A percentile compares a stretch with the other conserved stretches of the same genome.
phyloP scores from a whole-genome alignment of 2,113 vertebrate species.

The Oceanodroma tethys region DNA sequence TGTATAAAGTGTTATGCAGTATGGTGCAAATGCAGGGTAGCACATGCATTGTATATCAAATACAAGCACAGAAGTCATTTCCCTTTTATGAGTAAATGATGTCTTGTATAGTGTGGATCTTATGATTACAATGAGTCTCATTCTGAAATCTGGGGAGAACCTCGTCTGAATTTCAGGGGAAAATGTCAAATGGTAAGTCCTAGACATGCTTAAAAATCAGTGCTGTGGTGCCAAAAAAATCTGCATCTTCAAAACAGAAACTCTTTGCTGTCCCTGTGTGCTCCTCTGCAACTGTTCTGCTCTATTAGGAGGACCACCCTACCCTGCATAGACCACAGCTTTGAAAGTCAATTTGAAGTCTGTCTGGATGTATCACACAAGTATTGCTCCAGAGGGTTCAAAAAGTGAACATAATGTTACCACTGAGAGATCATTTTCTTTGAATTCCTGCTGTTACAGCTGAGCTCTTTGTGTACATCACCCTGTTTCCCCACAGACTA shows the following conservation, averaged over 20 bases:
- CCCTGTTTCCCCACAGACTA: background rate
- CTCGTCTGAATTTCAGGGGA: background rate
- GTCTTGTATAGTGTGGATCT: background rate
- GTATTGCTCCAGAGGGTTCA: background rate
- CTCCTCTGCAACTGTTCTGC: background rate
- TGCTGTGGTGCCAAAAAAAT: background rate
- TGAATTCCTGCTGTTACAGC: background rate
- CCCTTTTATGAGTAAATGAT: background rate
- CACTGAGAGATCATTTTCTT: background rate
- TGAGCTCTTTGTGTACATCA: fast-evolving
- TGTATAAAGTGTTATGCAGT: background rate
- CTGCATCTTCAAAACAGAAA: background rate
- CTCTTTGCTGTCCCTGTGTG: background rate
- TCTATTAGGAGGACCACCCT: background rate
- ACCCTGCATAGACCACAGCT: background rate
- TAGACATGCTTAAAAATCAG: background rate
- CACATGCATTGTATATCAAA: background rate
- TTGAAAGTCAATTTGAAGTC: background rate
- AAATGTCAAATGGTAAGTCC: background rate
- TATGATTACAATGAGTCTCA: background rate
- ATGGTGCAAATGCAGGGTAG: background rate
- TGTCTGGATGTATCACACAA: background rate
- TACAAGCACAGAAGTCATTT: background rate
- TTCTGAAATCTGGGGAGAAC: background rate
- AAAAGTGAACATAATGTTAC: background rate